Percentiles rank a stretch among this genome's conserved stretches.
Evolutionary conservation across 2,113 vertebrate species (phyloP).

Genomic region (Hiodon alosoides): DNA sequence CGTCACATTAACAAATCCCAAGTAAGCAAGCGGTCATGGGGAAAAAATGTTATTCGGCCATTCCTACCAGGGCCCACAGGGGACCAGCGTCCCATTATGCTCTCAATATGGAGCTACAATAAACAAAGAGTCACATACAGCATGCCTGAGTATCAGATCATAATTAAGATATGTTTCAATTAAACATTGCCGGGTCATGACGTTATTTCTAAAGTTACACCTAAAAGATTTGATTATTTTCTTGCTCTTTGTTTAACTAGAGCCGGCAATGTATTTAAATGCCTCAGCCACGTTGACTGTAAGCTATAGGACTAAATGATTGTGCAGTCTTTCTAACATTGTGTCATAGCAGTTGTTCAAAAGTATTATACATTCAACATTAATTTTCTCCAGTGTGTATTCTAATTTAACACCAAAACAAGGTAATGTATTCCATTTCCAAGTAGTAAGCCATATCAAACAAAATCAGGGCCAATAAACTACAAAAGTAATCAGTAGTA

Average conservation of each 20-base stretch:
- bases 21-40: constrained; percentile 31
- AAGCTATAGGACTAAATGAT: no score
- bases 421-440: no score
- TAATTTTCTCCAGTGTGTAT: neutral
- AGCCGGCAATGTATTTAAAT: neutral
- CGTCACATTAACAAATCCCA: constrained; percentile 35
- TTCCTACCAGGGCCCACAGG: constrained; percentile 25
- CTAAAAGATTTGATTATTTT: neutral
- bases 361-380: neutral
- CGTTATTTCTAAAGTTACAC: neutral
- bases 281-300: no score
- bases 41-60: constrained; percentile 30
- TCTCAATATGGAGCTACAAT: neutral
- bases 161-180: constrained; percentile 11
- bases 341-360: neutral
- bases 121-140: constrained; percentile 1
- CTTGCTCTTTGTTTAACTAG: neutral
- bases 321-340: no score
- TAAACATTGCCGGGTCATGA: neutral
- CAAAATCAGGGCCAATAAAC: no score
- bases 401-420: no score
- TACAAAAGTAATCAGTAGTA: no score
- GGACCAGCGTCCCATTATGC: neutral
- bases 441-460: no score
- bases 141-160: constrained; percentile 1